phyloP scores from a whole-genome alignment of 2,888 invertebrate species.

The Scotopteryx bipunctaria region DNA sequence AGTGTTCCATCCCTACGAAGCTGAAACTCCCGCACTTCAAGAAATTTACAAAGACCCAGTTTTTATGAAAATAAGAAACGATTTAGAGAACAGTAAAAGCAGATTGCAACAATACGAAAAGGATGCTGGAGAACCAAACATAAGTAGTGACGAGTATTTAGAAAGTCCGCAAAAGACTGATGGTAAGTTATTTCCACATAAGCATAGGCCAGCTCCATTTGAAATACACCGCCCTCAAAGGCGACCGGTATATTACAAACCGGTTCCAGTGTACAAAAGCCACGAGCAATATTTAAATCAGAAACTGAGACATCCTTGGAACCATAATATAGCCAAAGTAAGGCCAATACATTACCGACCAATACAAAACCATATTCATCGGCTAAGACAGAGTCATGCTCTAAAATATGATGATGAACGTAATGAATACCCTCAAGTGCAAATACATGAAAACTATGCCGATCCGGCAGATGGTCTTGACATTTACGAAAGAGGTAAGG shows the following conservation, averaged over 20 bases:
- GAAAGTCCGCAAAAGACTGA: slow-evolving; percentile 67
- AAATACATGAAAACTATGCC: slow-evolving; percentile 49
- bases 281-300: slow-evolving; percentile 64
- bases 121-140: slow-evolving; percentile 60
- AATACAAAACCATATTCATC: slow-evolving; percentile 65
- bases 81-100: slow-evolving; percentile 59
- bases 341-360: slow-evolving; percentile 72
- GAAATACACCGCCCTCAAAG: slow-evolving; percentile 70
- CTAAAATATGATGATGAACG: slow-evolving; percentile 71
- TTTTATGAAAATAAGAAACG: slow-evolving; percentile 61
- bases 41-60: slow-evolving; percentile 68
- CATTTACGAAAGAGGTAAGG: slow-evolving; percentile 77
- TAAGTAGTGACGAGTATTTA: slow-evolving; percentile 64
- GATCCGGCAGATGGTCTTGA: slow-evolving; percentile 80
- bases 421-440: slow-evolving; percentile 76
- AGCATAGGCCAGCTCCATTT: slow-evolving; percentile 59
- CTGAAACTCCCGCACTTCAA: slow-evolving; percentile 65
- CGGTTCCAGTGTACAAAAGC: slow-evolving; percentile 44
- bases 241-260: slow-evolving; percentile 66
- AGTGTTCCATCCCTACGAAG: slow-evolving; percentile 73
- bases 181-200: slow-evolving; percentile 61
- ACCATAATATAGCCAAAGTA: slow-evolving; percentile 70
- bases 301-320: slow-evolving; percentile 72
- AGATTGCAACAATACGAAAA: slow-evolving; percentile 65
- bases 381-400: slow-evolving; percentile 70